Percentiles rank a stretch among this genome's conserved stretches.
phyloP scores from a whole-genome alignment of 2,888 invertebrate genomes.

The Dicycla oo region DNA sequence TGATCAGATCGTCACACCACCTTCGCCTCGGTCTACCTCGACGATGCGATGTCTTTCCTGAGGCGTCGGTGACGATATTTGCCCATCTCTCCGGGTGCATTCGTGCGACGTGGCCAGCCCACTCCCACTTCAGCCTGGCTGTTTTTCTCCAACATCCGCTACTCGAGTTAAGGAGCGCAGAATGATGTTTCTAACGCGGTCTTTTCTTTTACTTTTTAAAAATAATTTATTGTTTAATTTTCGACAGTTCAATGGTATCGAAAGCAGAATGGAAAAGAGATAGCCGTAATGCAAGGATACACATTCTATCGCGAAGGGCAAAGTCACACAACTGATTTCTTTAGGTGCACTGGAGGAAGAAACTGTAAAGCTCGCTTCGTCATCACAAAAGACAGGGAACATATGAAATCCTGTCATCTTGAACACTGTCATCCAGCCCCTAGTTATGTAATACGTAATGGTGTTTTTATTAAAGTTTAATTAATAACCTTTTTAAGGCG shows the following conservation, averaged over 20 bases:
- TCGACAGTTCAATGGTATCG: constrained; percentile 42
- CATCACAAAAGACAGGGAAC: constrained; percentile 15
- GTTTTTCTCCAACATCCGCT: too few species aligned
- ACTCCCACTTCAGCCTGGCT: too few species aligned
- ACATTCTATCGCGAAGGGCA: constrained; percentile 66
- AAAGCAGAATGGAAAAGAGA: constrained; percentile 64
- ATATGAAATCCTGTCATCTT: not conserved
- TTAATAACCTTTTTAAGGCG: not conserved
- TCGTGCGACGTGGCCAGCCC: too few species aligned
- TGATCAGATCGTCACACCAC: too few species aligned
- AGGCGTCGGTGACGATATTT: too few species aligned
- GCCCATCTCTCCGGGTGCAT: too few species aligned
- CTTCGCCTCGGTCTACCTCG: too few species aligned
- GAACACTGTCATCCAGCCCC: constrained; percentile 5
- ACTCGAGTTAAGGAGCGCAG: too few species aligned
- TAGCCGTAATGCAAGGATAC: constrained; percentile 69
- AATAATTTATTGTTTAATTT: not conserved
- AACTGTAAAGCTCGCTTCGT: constrained; percentile 35
- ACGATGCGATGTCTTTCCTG: too few species aligned
- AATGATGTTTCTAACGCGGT: too few species aligned
- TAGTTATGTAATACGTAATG: constrained; percentile 4
- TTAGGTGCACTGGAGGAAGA: constrained; percentile 28
- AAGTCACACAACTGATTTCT: constrained; percentile 12
- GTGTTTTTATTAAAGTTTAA: not conserved
- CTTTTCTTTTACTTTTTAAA: not conserved